Percentiles rank a stretch among this genome's conserved stretches.
phyloP scores from a whole-genome alignment of 2,113 vertebrate species.

The Rhegmatorhina hoffmannsi region DNA sequence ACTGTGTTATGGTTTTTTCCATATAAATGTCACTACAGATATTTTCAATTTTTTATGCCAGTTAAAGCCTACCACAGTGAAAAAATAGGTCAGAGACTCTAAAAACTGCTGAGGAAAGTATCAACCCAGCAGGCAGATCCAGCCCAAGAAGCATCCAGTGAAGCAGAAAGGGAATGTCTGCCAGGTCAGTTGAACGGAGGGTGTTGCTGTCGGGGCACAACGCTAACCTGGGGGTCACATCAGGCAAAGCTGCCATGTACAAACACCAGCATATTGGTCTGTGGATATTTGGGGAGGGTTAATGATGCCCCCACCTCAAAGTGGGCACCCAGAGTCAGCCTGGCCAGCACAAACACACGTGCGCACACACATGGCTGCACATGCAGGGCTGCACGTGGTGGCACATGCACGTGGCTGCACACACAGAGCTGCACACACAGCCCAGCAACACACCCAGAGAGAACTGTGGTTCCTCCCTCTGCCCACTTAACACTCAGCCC shows the following conservation, averaged over 20 bases:
- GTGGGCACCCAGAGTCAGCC: not conserved
- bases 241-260: not conserved
- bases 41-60: not conserved
- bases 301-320: not conserved
- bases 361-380: not conserved
- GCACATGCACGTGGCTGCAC: not conserved
- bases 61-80: not conserved
- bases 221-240: fast-evolving
- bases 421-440: not conserved
- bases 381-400: not conserved
- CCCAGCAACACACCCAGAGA: not conserved
- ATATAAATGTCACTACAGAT: not conserved
- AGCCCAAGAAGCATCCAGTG: not conserved
- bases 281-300: not conserved
- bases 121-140: not conserved
- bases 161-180: not conserved
- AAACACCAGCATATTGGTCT: not conserved
- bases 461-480: not conserved
- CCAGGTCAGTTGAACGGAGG: not conserved
- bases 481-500: not conserved
- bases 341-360: not conserved
- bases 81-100: constrained; percentile 37
- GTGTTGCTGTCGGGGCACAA: not conserved
- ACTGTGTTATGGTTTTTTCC: not conserved
- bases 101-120: not conserved